Percentiles rank a stretch among this genome's conserved stretches.
Evolutionary conservation across 2,113 vertebrate species (phyloP).

Genomic region (Alaudala cheleensis): DNA sequence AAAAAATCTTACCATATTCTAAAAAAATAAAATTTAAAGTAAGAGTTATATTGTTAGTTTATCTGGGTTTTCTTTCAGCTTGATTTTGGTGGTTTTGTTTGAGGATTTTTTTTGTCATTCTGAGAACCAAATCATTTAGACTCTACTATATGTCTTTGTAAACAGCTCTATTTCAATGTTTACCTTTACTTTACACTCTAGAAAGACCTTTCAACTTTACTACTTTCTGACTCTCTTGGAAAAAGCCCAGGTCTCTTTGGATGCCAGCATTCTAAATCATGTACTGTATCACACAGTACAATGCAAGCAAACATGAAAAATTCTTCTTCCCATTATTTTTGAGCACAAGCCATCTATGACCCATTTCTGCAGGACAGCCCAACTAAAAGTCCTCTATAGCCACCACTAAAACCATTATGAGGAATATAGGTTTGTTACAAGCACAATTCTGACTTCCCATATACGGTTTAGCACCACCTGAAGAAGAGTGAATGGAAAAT

Average conservation of each 20-base stretch:
- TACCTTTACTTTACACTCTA: neutral
- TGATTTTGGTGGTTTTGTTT: neutral
- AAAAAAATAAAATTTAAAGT: neutral
- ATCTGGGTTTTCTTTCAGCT: neutral
- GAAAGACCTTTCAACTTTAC: conserved; percentile 40
- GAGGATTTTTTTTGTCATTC: neutral
- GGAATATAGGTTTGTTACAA: neutral
- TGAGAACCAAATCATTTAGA: neutral
- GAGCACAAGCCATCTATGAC: neutral
- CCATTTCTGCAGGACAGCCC: neutral
- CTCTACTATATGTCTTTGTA: neutral
- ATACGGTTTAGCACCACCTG: neutral
- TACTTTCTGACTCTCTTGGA: conserved; percentile 13
- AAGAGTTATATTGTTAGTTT: neutral
- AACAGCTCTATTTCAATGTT: conserved; percentile 10
- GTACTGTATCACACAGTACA: conserved; percentile 1
- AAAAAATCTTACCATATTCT: conserved; percentile 6
- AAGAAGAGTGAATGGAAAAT: neutral
- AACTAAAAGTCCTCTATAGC: neutral
- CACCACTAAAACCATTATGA: neutral
- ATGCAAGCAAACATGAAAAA: conserved; percentile 4
- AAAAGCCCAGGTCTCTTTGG: conserved; percentile 35
- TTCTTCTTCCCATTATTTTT: conserved; percentile 52
- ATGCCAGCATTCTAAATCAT: conserved; percentile 19
- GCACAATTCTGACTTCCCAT: neutral